Conservation (phyloP, 2,888 invertebrate genomes). For the Polydrusus tereticollis region DNA sequence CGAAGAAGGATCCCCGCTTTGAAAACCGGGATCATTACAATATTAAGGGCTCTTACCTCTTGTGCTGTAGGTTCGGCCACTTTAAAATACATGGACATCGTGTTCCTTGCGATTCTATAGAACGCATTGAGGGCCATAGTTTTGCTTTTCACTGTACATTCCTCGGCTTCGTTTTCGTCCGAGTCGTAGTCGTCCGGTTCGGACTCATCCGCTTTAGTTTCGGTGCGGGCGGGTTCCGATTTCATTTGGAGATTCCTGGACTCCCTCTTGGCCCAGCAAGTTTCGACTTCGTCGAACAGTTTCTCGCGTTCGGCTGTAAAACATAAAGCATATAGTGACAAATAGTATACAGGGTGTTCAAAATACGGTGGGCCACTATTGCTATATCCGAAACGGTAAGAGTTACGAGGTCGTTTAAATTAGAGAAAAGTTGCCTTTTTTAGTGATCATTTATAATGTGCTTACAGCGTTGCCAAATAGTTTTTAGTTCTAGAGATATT, state of each 20-base stretch:
- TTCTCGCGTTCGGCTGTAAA: conserved; percentile 78
- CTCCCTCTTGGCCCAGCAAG: conserved; percentile 79
- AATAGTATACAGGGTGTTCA: background rate
- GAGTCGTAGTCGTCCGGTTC: conserved; percentile 65
- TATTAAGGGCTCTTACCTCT: conserved; percentile 72
- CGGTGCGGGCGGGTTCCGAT: conserved; percentile 56
- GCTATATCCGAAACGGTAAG: too few relatives aligned
- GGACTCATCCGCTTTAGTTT: conserved; percentile 60
- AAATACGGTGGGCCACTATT: too few relatives aligned
- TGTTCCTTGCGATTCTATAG: conserved; percentile 85
- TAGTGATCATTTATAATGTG: too few relatives aligned
- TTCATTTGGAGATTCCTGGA: conserved; percentile 62
- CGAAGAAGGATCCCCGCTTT: too few relatives aligned
- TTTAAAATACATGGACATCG: conserved; percentile 84
- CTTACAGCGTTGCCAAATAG: too few relatives aligned
- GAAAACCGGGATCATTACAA: too few relatives aligned
- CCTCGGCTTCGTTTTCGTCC: conserved; percentile 73
- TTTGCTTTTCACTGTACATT: conserved; percentile 85
- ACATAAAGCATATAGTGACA: background rate
- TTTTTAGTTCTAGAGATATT: too few relatives aligned
- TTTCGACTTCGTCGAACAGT: conserved; percentile 80
- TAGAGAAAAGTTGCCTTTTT: too few relatives aligned
- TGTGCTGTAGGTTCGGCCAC: conserved; percentile 75
- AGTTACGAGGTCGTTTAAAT: too few relatives aligned
- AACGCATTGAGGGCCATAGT: conserved; percentile 86